phyloP scores from a whole-genome alignment of 2,888 invertebrate genomes.

The Myopa tessellatipennis region DNA sequence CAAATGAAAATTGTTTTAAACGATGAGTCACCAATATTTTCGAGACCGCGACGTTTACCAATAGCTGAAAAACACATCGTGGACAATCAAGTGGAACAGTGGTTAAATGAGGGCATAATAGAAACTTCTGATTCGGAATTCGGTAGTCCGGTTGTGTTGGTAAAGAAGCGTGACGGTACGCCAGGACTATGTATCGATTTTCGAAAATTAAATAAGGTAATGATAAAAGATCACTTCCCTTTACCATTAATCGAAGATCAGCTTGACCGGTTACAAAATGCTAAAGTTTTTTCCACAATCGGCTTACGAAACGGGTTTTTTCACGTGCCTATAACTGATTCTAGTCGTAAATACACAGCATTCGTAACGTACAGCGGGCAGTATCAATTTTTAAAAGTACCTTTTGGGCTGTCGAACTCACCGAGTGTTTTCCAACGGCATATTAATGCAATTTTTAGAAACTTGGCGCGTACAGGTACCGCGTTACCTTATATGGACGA shows the following conservation, averaged over 20 bases:
- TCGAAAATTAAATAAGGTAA: slow-evolving; percentile 1
- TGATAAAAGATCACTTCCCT: background rate
- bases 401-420: slow-evolving; percentile 6
- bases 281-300: slow-evolving; percentile 8
- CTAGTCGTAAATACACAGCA: slow-evolving; percentile 7
- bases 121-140: no score
- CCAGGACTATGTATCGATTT: slow-evolving; percentile 3
- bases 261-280: background rate
- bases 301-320: slow-evolving; percentile 7
- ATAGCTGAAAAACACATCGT: background rate
- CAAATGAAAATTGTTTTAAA: slow-evolving; percentile 7
- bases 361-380: background rate
- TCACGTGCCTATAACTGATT: background rate
- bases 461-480: background rate
- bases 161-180: background rate
- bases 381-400: slow-evolving; percentile 13
- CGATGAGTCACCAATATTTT: background rate
- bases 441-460: slow-evolving; percentile 18
- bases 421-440: background rate
- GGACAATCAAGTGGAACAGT: background rate
- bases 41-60: background rate
- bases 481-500: slow-evolving; percentile 15
- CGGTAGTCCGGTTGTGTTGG: background rate
- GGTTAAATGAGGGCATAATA: background rate
- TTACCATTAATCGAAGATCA: slow-evolving; percentile 3